Conservation (phyloP, 2,888 invertebrate genomes). For the Leucania comma region DNA sequence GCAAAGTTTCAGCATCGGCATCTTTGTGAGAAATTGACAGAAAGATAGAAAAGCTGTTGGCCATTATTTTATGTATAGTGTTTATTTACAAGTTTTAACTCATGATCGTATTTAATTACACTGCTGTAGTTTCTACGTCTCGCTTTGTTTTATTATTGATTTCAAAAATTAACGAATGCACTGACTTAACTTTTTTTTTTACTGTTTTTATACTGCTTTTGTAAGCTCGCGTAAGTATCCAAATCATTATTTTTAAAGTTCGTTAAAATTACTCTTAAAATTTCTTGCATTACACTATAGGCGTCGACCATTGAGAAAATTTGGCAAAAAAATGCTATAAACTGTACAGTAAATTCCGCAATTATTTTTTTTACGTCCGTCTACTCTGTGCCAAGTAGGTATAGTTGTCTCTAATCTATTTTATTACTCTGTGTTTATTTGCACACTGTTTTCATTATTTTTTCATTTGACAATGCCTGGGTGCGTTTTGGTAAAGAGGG, state of each 20-base stretch:
- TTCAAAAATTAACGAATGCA: too few species aligned
- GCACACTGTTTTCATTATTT: conserved; percentile 15
- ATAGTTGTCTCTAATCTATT: conserved; percentile 30
- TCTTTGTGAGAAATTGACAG: too few species aligned
- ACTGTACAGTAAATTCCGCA: conserved; percentile 28
- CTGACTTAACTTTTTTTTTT: too few species aligned
- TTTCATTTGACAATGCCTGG: conserved; percentile 7
- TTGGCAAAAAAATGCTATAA: conserved; percentile 47
- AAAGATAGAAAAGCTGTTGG: too few species aligned
- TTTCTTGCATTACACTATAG: conserved; percentile 13
- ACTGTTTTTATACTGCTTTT: too few species aligned
- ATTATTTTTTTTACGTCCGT: conserved; percentile 32
- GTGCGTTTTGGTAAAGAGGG: not conserved
- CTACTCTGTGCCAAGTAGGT: conserved; percentile 39
- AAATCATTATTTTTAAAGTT: not conserved
- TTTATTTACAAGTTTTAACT: too few species aligned
- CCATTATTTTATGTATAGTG: too few species aligned
- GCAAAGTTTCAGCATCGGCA: too few species aligned
- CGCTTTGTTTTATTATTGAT: too few species aligned
- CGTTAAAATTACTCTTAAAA: conserved; percentile 2
- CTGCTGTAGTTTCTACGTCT: too few species aligned
- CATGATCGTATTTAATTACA: too few species aligned
- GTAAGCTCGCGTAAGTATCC: too few species aligned
- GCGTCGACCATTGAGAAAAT: conserved; percentile 24
- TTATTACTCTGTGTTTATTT: conserved; percentile 27